Conservation (phyloP, 53 echinoderm and acorn worm species). For the Antedon mediterranea region DNA sequence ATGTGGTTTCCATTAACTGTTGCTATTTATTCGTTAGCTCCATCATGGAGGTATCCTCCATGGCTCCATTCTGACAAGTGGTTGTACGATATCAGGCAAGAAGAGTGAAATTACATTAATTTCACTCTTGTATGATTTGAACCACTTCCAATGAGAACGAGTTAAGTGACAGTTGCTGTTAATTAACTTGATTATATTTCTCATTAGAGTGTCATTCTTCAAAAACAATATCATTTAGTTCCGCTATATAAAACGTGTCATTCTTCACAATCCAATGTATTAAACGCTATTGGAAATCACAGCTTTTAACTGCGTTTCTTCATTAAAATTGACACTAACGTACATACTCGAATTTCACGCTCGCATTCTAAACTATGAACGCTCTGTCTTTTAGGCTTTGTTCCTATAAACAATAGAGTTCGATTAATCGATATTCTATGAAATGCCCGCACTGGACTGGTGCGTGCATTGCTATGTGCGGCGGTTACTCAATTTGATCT, state of each 20-base stretch:
- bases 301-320: not conserved
- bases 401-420: not conserved
- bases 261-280: not conserved
- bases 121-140: too few species aligned
- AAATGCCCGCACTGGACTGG: not conserved
- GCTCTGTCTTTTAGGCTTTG: not conserved
- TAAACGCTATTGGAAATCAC: not conserved
- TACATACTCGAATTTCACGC: not conserved
- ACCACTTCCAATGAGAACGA: too few species aligned
- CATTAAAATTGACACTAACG: constrained; percentile 1
- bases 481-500: not conserved
- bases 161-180: too few species aligned
- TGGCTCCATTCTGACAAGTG: too few species aligned
- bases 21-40: too few species aligned
- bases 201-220: not conserved
- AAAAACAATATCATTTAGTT: not conserved
- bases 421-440: not conserved
- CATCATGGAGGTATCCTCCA: too few species aligned
- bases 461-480: not conserved
- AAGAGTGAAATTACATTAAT: too few species aligned
- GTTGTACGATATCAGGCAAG: too few species aligned
- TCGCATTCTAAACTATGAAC: not conserved
- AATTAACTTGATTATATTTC: too few species aligned
- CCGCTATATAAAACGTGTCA: not conserved
- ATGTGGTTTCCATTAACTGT: too few species aligned